Conservation (phyloP, 2,797 vertebrate genomes). For the Lagodon rhomboides region DNA sequence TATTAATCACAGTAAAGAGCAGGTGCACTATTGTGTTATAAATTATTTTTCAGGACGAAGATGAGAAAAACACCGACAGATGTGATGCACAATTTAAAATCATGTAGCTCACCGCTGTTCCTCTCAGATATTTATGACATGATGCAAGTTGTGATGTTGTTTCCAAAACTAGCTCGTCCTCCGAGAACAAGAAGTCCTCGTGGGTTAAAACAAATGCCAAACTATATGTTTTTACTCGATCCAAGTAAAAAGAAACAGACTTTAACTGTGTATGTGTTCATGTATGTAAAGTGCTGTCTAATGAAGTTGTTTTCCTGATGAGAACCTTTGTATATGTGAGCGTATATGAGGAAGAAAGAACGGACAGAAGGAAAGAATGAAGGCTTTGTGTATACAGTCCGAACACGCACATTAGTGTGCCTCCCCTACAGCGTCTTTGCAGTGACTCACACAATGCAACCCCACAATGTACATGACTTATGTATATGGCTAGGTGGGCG, state of each 20-base stretch:
- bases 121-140: not conserved
- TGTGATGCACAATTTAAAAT: not conserved
- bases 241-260: not conserved
- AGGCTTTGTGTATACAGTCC: slow-evolving; percentile 50
- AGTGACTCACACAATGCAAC: slow-evolving; percentile 48
- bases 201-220: not conserved
- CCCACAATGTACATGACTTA: slow-evolving; percentile 68
- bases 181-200: not conserved
- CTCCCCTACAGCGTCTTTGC: slow-evolving; percentile 39
- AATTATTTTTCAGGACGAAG: not conserved
- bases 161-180: not conserved
- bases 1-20: not conserved
- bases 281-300: not conserved
- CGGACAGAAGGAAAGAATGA: slow-evolving; percentile 22
- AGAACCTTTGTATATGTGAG: not conserved
- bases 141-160: not conserved
- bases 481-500: slow-evolving; percentile 67
- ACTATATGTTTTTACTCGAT: not conserved
- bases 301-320: not conserved
- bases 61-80: not conserved
- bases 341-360: slow-evolving; percentile 3
- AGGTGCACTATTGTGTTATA: not conserved
- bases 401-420: slow-evolving; percentile 51
- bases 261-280: not conserved
- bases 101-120: not conserved